Base-by-base conservation (phyloP, 2,113 vertebrate genomes). In the Colius striatus region DNA sequence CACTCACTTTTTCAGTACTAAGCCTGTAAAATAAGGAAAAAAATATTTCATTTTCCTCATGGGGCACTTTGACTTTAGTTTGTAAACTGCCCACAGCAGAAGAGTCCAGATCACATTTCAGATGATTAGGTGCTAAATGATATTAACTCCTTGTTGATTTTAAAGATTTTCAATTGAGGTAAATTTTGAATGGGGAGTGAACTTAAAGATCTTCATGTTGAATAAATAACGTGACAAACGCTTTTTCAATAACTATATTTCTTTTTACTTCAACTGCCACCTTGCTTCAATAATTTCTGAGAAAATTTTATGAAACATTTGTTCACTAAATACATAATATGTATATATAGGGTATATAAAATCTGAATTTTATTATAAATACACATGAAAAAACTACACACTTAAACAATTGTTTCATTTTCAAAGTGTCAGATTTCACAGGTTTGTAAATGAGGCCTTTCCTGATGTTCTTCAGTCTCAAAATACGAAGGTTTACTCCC, bases 1-100 rank as follows among this genome's bases (percentile, higher is more conserved):
- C 4, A 10, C 10, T 84, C 23, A 61, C 26, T 62, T 74, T 57
- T 83, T 84, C 6, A 43, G 25, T 63, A 53, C 4, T 45, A 26
- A 4, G 3, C 0, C 1, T 78, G 13, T 48, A 68, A 78, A 91
- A 36, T 0, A 27, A 8, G 5, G 6, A 6, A 2, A 21, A 34
- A 32, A 45, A 34, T 7, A 13, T 6, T 18, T 41, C 20, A 8
- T 43, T 81, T 54, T 81, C 47, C 50, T 54, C 15, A 43, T 30
- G 9, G 25, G 34, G 48, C 26, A 74, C 70, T 77, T 84, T 86
- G n/a, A 80, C 34, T 66, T 88, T 13, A 47, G 9, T 53, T 50
- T 45, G 10, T 48, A 70, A 93, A 66, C 18, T 30, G 41, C 4
- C 34, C 32, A 21, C 11, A 86, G 36, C 1, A 65, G 21, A 57